Conservation (phyloP, 1,140 invertebrate species). For the Plectrocnemia conspersa region DNA sequence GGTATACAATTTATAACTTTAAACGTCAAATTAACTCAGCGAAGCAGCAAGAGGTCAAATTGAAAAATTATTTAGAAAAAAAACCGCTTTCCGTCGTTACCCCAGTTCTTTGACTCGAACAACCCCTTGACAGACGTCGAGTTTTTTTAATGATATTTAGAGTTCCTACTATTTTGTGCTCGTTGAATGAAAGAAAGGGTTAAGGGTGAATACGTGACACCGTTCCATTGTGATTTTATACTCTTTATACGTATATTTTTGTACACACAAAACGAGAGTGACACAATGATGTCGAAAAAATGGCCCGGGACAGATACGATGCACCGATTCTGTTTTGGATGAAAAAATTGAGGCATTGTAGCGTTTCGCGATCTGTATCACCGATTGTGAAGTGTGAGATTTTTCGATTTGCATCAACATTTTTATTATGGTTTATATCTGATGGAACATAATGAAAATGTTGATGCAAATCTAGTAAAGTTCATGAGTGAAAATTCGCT, state of each 20-base stretch:
- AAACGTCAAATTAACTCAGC: no score
- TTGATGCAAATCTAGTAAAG: no score
- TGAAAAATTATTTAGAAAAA: no score
- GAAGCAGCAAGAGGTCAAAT: no score
- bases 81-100: no score
- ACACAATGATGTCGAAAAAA: constrained; percentile 19
- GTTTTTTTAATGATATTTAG: constrained; percentile 19
- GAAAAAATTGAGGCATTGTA: background rate
- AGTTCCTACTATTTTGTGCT: constrained; percentile 30
- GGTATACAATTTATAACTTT: no score
- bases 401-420: background rate
- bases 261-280: constrained; percentile 33
- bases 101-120: no score
- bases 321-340: constrained; percentile 18
- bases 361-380: constrained; percentile 13
- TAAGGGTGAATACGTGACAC: constrained; percentile 34
- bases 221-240: constrained; percentile 21
- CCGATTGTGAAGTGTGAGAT: constrained; percentile 12
- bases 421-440: background rate
- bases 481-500: no score
- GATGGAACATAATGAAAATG: no score
- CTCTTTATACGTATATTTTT: no score
- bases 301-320: constrained; percentile 13
- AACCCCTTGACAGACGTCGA: constrained; percentile 13
- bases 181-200: constrained; percentile 31